phyloP scores from a whole-genome alignment of 1,140 invertebrate genomes.

The Lordiphosa collinella region DNA sequence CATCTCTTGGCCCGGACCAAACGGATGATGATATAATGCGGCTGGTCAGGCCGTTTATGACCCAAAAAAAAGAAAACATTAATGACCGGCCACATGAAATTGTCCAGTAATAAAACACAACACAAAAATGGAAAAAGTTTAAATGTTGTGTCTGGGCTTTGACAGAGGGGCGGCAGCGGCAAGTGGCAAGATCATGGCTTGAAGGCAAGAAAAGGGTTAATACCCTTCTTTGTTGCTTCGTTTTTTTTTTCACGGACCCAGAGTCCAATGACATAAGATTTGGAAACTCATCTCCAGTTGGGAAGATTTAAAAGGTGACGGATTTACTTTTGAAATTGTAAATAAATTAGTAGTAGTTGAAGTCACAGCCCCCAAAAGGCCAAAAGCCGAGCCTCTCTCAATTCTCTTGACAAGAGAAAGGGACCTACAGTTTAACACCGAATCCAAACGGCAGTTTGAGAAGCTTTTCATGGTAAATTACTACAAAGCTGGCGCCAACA shows the following conservation, averaged over 20 bases:
- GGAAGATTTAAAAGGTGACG: too few relatives aligned
- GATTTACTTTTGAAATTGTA: too few relatives aligned
- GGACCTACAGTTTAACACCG: too few relatives aligned
- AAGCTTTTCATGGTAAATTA: too few relatives aligned
- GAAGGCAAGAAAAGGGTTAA: constrained; percentile 11
- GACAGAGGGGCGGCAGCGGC: too few relatives aligned
- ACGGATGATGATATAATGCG: constrained; percentile 16
- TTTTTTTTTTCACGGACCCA: not conserved
- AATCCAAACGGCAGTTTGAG: too few relatives aligned
- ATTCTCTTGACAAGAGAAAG: too few relatives aligned
- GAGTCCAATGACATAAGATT: constrained; percentile 2
- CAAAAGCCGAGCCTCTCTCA: too few relatives aligned
- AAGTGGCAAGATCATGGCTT: too few relatives aligned
- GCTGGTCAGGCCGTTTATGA: constrained; percentile 14
- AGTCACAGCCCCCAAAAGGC: too few relatives aligned
- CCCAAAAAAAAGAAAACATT: constrained; percentile 3
- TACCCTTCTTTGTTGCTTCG: constrained; percentile 7
- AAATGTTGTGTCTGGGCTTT: constrained; percentile 7
- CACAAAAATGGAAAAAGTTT: constrained; percentile 4
- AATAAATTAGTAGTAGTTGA: too few relatives aligned
- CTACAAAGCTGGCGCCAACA: too few relatives aligned
- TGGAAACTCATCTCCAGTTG: not conserved
- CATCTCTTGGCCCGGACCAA: not conserved
- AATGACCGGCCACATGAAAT: not conserved
- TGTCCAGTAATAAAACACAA: constrained; percentile 7